A percentile compares a stretch with the other conserved stretches of the same genome.
Evolutionary conservation across 1,140 invertebrate species (phyloP).

Genomic region (Argopecten irradians): DNA sequence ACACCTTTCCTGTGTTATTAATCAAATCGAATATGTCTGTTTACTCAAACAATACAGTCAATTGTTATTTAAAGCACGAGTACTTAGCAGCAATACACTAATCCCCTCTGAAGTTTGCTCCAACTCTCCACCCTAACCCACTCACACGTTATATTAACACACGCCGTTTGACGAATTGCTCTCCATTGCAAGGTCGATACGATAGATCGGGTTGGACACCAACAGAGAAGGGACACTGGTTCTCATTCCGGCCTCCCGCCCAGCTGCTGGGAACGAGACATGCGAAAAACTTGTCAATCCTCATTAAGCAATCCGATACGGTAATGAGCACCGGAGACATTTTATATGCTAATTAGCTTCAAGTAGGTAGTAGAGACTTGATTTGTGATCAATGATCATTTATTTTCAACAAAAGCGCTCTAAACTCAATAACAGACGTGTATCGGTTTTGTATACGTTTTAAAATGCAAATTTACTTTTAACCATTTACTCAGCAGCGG

Average conservation of each 20-base stretch:
- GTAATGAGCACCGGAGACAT: not conserved
- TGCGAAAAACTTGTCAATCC: not conserved
- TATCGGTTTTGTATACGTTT: no score
- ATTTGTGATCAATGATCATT: no score
- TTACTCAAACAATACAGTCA: not conserved
- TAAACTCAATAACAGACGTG: no score
- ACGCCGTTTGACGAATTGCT: not conserved
- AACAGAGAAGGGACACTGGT: not conserved
- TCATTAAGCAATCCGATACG: not conserved
- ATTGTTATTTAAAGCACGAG: not conserved
- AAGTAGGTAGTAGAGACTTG: no score
- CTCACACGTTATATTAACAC: not conserved
- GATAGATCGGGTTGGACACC: not conserved
- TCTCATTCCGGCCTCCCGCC: not conserved
- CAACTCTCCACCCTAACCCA: not conserved
- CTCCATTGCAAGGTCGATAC: not conserved
- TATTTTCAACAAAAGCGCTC: no score
- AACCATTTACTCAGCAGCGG: no score
- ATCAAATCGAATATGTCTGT: not conserved
- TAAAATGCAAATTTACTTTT: no score
- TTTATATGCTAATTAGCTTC: not conserved
- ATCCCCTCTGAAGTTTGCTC: conserved; percentile 7
- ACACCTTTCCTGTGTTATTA: not conserved
- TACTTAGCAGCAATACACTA: not conserved
- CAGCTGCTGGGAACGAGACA: not conserved